Evolutionary conservation across 2,888 invertebrate species (phyloP).

Genomic region (Macrosiphum euphorbiae): DNA sequence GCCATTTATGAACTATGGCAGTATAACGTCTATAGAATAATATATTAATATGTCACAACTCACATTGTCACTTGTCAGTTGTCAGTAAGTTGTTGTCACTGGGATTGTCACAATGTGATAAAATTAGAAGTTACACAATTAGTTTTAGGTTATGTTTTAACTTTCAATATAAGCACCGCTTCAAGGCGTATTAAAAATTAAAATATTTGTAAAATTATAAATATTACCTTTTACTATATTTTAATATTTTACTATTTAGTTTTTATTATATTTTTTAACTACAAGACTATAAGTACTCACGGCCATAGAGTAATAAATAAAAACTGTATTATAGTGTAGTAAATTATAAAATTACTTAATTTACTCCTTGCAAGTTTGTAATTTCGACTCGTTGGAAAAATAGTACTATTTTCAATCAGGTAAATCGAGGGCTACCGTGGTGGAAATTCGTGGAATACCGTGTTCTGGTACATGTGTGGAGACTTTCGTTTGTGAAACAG

Average conservation of each 20-base stretch:
- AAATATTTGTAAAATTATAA: too few species aligned
- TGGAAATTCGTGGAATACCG: neutral
- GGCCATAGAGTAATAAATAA: neutral
- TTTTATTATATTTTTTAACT: neutral
- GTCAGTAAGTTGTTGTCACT: neutral
- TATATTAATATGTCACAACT: neutral
- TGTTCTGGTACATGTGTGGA: neutral
- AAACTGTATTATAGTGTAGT: neutral
- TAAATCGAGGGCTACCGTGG: neutral
- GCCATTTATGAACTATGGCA: neutral
- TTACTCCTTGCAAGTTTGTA: neutral
- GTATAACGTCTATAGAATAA: too few species aligned
- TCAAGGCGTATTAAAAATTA: neutral
- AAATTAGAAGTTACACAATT: neutral
- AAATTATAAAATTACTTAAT: neutral
- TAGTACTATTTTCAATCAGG: too few species aligned
- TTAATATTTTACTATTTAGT: too few species aligned
- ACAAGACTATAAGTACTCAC: neutral
- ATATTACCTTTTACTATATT: neutral
- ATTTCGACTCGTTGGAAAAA: too few species aligned
- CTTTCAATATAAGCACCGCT: neutral
- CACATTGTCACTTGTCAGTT: neutral
- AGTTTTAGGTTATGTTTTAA: neutral
- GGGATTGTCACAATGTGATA: neutral
- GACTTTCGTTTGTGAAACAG: neutral